Evolutionary conservation across 2,888 invertebrate species (phyloP).

Genomic region (Flexamia atlantica): DNA sequence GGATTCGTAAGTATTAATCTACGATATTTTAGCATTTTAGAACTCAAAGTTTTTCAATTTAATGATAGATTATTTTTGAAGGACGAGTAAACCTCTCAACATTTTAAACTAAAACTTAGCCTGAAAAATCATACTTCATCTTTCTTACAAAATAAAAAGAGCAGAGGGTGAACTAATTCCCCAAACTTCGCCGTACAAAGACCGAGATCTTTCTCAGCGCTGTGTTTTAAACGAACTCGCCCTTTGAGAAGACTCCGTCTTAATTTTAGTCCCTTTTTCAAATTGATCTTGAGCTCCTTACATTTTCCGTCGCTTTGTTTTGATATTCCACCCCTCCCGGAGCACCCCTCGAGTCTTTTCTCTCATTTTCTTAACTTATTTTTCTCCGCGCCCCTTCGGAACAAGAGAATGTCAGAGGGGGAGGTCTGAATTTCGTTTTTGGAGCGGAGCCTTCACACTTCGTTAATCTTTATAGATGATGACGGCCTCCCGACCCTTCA

Average conservation of each 20-base stretch:
- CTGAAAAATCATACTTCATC: too few relatives aligned
- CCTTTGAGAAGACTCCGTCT: slow-evolving; percentile 57
- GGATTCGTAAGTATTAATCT: too few relatives aligned
- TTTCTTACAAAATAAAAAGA: too few relatives aligned
- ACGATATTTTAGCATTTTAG: too few relatives aligned
- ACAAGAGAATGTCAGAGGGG: slow-evolving; percentile 59
- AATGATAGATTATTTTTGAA: too few relatives aligned
- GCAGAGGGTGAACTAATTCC: background rate
- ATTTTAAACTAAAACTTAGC: too few relatives aligned
- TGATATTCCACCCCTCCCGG: slow-evolving; percentile 55
- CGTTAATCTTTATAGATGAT: slow-evolving; percentile 63
- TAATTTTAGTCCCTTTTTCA: slow-evolving; percentile 57
- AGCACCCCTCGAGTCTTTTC: slow-evolving; percentile 58
- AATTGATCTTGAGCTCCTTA: slow-evolving; percentile 59
- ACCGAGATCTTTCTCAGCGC: background rate
- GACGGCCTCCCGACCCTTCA: slow-evolving; percentile 56
- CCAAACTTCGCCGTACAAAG: background rate
- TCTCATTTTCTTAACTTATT: slow-evolving; percentile 60
- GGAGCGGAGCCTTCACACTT: slow-evolving; percentile 61
- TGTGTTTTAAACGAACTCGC: slow-evolving; percentile 39
- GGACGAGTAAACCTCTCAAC: too few relatives aligned
- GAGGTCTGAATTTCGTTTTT: slow-evolving; percentile 59
- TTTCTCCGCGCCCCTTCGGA: slow-evolving; percentile 56
- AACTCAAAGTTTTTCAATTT: too few relatives aligned
- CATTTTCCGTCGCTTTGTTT: slow-evolving; percentile 62